Evolutionary conservation across 2,113 vertebrate species (phyloP).

Genomic region (Melanocharis versteri): DNA sequence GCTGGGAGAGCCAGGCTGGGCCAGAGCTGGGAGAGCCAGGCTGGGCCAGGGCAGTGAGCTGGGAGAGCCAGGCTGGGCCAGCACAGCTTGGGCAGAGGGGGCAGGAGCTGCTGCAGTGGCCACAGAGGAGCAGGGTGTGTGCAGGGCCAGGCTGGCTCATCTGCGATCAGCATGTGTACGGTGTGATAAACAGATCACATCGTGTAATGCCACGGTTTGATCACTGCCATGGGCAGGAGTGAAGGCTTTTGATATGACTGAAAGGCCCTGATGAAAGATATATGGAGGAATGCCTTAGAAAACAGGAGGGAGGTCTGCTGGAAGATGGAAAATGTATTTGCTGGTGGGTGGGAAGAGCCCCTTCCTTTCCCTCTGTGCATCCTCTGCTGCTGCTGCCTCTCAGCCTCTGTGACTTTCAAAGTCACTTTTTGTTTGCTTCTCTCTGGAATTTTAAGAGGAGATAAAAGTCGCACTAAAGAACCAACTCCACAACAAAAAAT

Average conservation of each 20-base stretch:
- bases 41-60: not conserved
- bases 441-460: not conserved
- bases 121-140: not conserved
- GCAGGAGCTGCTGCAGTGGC: not conserved
- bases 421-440: not conserved
- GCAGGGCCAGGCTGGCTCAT: not conserved
- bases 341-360: not conserved
- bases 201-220: not conserved
- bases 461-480: not conserved
- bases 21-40: not conserved
- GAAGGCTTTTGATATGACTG: not conserved
- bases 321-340: not conserved
- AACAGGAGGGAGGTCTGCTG: not conserved
- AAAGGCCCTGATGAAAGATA: not conserved
- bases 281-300: not conserved
- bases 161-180: fast-evolving
- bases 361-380: not conserved
- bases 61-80: too few relatives aligned
- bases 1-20: too few relatives aligned
- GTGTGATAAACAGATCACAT: not conserved
- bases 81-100: not conserved
- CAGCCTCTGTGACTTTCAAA: not conserved
- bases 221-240: not conserved
- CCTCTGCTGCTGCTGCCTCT: fast-evolving
- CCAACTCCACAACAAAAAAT: not conserved